Conservation (phyloP, 92 coral and sea anemone species). For the Virgularia gustaviana region DNA sequence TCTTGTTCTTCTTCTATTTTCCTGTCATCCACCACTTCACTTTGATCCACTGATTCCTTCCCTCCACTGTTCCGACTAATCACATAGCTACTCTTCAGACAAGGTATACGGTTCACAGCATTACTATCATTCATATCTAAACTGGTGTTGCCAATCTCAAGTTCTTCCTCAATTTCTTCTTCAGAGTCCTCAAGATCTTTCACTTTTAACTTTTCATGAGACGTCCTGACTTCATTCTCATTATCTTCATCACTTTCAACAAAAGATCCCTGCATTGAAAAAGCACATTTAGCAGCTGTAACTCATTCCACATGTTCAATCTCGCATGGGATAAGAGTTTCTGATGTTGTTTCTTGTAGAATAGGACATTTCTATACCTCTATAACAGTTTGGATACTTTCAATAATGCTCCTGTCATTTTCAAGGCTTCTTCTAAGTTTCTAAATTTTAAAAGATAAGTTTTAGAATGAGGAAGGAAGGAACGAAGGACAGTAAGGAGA, state of each 20-base stretch:
- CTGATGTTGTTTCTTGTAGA: no score
- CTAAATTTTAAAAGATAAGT: conserved; percentile 28
- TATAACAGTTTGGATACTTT: conserved; percentile 86
- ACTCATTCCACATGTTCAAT: no score
- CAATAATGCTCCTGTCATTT: conserved; percentile 72
- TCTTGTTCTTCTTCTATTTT: background rate
- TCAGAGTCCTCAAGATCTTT: conserved; percentile 30
- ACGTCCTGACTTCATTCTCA: background rate
- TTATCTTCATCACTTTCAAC: conserved; percentile 22
- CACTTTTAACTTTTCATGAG: conserved; percentile 39
- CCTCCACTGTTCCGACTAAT: conserved; percentile 3
- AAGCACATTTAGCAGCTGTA: no score
- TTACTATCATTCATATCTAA: conserved; percentile 68
- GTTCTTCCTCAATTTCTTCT: conserved; percentile 85
- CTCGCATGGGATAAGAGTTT: no score
- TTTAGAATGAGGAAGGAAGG: background rate
- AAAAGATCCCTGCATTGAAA: conserved; percentile 5
- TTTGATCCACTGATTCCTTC: conserved; percentile 7
- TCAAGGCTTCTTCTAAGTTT: conserved; percentile 84
- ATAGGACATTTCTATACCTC: conserved; percentile 56
- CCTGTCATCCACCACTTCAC: background rate
- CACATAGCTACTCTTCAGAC: conserved; percentile 45
- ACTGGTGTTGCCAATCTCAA: conserved; percentile 80
- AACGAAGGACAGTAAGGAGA: background rate
- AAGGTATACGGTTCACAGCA: conserved; percentile 59